Conservation (phyloP, 1,140 invertebrate species). For the Spodoptera frugiperda region DNA sequence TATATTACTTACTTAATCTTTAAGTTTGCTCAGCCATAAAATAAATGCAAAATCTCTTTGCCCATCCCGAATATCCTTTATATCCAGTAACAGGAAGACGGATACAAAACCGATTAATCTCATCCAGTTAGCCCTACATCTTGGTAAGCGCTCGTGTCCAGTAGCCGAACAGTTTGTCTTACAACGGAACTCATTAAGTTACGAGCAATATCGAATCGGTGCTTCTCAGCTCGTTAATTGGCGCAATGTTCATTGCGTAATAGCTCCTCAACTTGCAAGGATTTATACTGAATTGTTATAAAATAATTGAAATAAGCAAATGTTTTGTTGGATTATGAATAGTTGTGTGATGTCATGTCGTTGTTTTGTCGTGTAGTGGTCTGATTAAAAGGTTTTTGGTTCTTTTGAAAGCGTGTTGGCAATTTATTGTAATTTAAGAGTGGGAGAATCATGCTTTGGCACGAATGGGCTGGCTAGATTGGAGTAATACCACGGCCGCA, state of each 20-base stretch:
- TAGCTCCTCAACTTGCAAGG: constrained; percentile 56
- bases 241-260: constrained; percentile 71
- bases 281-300: constrained; percentile 16
- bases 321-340: background rate
- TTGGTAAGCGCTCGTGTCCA: constrained; percentile 59
- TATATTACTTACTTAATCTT: too few relatives aligned
- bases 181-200: constrained; percentile 78
- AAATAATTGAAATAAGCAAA: background rate
- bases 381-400: too few relatives aligned
- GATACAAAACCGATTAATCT: background rate
- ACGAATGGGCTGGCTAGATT: too few relatives aligned
- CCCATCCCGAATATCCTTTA: too few relatives aligned
- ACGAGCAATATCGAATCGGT: constrained; percentile 74
- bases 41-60: too few relatives aligned
- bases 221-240: constrained; percentile 71
- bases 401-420: too few relatives aligned
- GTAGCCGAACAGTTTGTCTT: constrained; percentile 75
- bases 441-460: too few relatives aligned
- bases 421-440: too few relatives aligned
- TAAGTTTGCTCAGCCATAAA: too few relatives aligned
- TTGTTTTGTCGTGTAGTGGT: background rate
- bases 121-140: constrained; percentile 59
- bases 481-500: too few relatives aligned
- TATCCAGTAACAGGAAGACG: too few relatives aligned
- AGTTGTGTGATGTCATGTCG: background rate